Conservation (phyloP, 1,140 invertebrate species). For the Bombus confusus region DNA sequence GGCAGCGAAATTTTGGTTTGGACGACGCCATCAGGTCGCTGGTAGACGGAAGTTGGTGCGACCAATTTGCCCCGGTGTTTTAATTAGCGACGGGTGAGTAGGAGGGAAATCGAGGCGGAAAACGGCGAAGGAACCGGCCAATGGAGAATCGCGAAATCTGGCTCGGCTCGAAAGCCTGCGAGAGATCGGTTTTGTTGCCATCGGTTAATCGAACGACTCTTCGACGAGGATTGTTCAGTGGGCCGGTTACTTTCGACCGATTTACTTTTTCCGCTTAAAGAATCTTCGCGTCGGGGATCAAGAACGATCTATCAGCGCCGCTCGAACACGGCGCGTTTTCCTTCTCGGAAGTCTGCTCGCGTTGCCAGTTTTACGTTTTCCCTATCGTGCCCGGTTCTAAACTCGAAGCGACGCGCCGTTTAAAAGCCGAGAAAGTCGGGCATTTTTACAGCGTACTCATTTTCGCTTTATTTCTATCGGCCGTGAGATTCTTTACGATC, state of each 20-base stretch:
- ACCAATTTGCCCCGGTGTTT: neutral
- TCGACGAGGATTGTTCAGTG: conserved; percentile 34
- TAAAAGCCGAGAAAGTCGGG: neutral
- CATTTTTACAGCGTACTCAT: neutral
- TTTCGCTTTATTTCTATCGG: neutral
- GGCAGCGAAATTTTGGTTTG: neutral
- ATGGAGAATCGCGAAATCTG: neutral
- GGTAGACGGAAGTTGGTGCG: conserved; percentile 10
- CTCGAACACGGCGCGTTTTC: neutral
- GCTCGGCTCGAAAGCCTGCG: neutral
- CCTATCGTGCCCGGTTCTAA: neutral
- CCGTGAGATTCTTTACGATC: too few species aligned
- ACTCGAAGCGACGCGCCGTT: neutral
- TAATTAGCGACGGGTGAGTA: neutral
- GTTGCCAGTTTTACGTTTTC: neutral
- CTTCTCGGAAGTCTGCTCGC: neutral
- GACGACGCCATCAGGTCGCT: neutral
- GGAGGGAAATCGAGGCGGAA: neutral
- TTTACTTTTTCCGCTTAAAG: conserved; percentile 54
- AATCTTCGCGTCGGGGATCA: conserved; percentile 22
- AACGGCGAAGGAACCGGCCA: neutral
- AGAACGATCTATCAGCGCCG: conserved; percentile 10
- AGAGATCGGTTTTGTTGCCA: neutral
- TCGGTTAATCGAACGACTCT: conserved; percentile 13
- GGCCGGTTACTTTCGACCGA: conserved; percentile 47